Conservation (phyloP, 92 coral and sea anemone species). For the Micromussa lordhowensis region DNA sequence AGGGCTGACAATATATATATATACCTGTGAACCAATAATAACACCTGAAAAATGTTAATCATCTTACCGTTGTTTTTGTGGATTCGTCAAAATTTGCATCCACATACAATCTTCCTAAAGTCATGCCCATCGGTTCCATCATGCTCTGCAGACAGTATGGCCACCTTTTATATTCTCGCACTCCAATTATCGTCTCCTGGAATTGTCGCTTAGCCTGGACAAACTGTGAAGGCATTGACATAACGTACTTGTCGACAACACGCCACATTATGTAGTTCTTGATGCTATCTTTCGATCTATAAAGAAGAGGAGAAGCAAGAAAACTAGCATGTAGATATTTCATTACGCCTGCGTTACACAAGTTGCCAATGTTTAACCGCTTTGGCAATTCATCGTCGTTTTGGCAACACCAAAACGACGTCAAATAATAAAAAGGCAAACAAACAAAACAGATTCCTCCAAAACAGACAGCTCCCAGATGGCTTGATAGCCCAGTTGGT, state of each 20-base stretch:
- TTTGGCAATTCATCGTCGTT: too few relatives aligned
- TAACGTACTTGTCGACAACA: constrained; percentile 40
- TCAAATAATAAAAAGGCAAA: too few relatives aligned
- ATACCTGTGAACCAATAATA: too few relatives aligned
- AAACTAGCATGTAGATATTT: neutral
- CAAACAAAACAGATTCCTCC: too few relatives aligned
- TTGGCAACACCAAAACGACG: too few relatives aligned
- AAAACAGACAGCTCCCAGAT: too few relatives aligned
- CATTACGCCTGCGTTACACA: neutral
- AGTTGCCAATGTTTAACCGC: too few relatives aligned
- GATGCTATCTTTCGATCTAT: neutral
- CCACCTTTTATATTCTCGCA: constrained; percentile 39
- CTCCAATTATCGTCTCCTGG: neutral
- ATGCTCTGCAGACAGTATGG: constrained; percentile 30
- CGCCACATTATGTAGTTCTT: constrained; percentile 72
- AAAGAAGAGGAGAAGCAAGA: neutral
- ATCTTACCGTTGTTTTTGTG: constrained; percentile 59
- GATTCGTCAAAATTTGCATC: constrained; percentile 72
- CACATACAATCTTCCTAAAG: constrained; percentile 64
- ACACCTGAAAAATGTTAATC: too few relatives aligned
- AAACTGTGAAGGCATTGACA: constrained; percentile 41
- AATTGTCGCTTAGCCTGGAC: constrained; percentile 32
- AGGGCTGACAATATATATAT: too few relatives aligned
- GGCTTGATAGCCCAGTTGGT: too few relatives aligned
- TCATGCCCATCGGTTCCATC: constrained; percentile 34